phyloP scores from a whole-genome alignment of 2,888 invertebrate species.

The Brachynemurus nebulosus region DNA sequence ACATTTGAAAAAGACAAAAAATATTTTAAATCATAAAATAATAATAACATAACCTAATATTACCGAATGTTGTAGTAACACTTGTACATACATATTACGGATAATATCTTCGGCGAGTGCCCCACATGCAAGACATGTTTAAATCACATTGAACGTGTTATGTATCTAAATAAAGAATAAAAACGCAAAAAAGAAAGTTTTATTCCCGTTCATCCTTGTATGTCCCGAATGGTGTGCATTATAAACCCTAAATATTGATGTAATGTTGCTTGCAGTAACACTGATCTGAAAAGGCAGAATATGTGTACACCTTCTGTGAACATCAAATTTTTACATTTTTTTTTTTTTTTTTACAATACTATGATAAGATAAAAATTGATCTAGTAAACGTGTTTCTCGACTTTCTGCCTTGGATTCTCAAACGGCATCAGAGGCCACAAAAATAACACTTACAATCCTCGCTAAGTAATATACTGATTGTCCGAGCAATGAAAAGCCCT shows the following conservation, averaged over 20 bases:
- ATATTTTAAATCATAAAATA: not conserved
- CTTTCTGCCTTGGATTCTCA: too few relatives aligned
- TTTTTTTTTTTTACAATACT: too few relatives aligned
- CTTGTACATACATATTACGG: not conserved
- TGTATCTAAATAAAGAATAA: too few relatives aligned
- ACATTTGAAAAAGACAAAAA: not conserved
- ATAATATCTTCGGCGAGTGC: not conserved
- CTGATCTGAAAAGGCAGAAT: too few relatives aligned
- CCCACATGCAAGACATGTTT: not conserved
- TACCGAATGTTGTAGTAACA: not conserved
- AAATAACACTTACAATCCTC: too few relatives aligned
- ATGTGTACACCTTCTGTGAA: too few relatives aligned
- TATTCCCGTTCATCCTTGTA: not conserved
- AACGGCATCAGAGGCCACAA: too few relatives aligned
- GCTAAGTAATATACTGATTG: too few relatives aligned
- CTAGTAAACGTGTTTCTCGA: too few relatives aligned
- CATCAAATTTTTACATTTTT: too few relatives aligned
- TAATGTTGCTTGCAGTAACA: not conserved
- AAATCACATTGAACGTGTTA: conserved; percentile 1
- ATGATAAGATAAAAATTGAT: too few relatives aligned
- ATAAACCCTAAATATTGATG: conserved; percentile 2
- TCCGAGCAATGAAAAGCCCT: too few relatives aligned
- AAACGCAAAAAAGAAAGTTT: not conserved
- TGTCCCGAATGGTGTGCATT: not conserved
- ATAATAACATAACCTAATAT: not conserved